A percentile compares a stretch with the other conserved stretches of the same genome.
phyloP scores from a whole-genome alignment of 2,113 vertebrate genomes.

The Triplophysa tibetana region DNA sequence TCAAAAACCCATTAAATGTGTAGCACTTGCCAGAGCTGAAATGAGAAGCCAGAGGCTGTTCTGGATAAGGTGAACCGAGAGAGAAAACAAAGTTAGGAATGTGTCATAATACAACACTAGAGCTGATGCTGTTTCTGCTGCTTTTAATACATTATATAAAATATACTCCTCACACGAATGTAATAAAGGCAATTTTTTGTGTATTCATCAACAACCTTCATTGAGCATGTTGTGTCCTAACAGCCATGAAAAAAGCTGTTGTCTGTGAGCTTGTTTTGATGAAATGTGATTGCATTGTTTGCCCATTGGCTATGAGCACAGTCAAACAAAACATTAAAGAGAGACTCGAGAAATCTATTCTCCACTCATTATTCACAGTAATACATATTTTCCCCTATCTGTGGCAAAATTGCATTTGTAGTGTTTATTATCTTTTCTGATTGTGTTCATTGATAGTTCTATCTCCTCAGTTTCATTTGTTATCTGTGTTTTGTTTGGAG shows the following conservation, averaged over 20 bases:
- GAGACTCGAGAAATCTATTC: slow-evolving; percentile 62
- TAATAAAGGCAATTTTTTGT: slow-evolving; percentile 3
- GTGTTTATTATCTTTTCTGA: slow-evolving; percentile 64
- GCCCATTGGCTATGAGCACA: slow-evolving; percentile 22
- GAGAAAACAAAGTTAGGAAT: slow-evolving; percentile 42
- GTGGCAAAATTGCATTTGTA: slow-evolving; percentile 44
- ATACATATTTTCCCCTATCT: slow-evolving; percentile 32
- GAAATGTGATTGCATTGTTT: slow-evolving; percentile 21
- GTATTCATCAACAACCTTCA: slow-evolving; percentile 11
- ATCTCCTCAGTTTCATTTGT: slow-evolving; percentile 58
- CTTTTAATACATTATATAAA: slow-evolving; percentile 25
- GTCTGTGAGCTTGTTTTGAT: slow-evolving; percentile 37
- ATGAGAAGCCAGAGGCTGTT: slow-evolving; percentile 62
- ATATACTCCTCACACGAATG: background rate
- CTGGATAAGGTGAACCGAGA: slow-evolving; percentile 60
- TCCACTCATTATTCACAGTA: slow-evolving; percentile 43
- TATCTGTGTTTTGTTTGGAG: slow-evolving; percentile 42
- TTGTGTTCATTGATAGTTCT: slow-evolving; percentile 63
- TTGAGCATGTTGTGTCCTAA: background rate
- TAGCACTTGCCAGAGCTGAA: slow-evolving; percentile 67
- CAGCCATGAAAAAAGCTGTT: background rate
- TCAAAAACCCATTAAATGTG: slow-evolving; percentile 75
- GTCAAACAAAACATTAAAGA: slow-evolving; percentile 38
- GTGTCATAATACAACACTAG: slow-evolving; percentile 43
- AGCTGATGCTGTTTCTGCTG: slow-evolving; percentile 30